Evolutionary conservation across 2,113 vertebrate species (phyloP), one percentile per base, ranked within the genome.

Genomic region (Procavia capensis): DNA sequence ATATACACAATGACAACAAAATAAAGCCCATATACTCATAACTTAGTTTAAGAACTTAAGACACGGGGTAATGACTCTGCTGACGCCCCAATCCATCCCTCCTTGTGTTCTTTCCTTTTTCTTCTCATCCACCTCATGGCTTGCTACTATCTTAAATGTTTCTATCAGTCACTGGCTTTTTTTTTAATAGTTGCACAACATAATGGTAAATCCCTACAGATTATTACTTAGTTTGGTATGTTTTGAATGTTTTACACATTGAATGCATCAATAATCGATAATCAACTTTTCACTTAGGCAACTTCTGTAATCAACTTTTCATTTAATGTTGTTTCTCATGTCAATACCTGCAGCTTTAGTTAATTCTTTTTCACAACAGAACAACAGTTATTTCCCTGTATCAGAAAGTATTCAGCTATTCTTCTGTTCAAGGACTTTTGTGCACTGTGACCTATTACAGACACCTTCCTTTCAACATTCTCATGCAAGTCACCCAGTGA

Each of bases 191-290:
- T 9, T 64, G 25, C 59, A 78, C 34, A 66, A 57, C 6, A 13
- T 43, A 95, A 94, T 29, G 41, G 85, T 41, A 5, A 61, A 87
- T 41, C 29, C 20, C 34, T 89, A 78, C 91, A 88, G 24, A 92
- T 81, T 74, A 70, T 39, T 59, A 50, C 25, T 85, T 78, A 85
- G 25, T 50, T 68, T 85, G 19, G 13, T 36, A 74, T 29, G 78
- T 82, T 93, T 4, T 45, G 34, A 88, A 88, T 74, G 31, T 34
- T 80, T 54, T 80, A 47, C 66, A 88, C 93, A 76, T 85, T 24
- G 20, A 91, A 88, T 27, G 31, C 20, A 86, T 79, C 43, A 61
- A n/a, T 19, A 74, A n/a, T n/a, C n/a, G 20, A 5, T 6, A n/a
- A 45, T 66, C 8, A 90, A n/a, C 10, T 59, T 80, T 96, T 76